Base-by-base conservation (phyloP, 64 coral and sea anemone species). In the Pachyseris speciosa region DNA sequence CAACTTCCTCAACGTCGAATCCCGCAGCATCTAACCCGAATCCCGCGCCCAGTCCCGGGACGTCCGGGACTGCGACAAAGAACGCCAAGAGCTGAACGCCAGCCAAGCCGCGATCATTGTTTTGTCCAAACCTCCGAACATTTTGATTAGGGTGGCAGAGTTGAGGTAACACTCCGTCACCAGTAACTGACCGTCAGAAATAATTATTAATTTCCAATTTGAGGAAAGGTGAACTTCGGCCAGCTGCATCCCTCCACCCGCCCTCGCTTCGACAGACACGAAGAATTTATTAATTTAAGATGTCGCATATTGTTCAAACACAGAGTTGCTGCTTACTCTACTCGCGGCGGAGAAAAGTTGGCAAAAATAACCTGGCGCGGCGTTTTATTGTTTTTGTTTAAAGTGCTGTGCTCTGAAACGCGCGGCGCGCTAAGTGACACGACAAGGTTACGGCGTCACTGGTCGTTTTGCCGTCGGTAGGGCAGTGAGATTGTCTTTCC, bases 261-360 rank as follows among this genome's bases (percentile, higher is more conserved):
- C 3, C 58, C 58, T 16, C 24, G 33, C 17, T 81, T 38, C 77
- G 53, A 61, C 32, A 81, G 27, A 50, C 75, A 37, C 77, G 22
- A 81, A 26, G 77, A 81, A 81, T 58, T 38, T 58, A 61, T 60
- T 81, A 81, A 81, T 81, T 81, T 81, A 81, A 81, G 53, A 63
- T 60, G 77, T 81, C 73, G 73, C 50, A 60, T 63, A 40, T 81
- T 81, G 52, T 81, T 81, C 77, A 81, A 20, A 34, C 32, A 40
- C 51, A 9, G 32, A 61, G 77, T 81, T 81, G 52, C 63, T 61
- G 19, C 77, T 9, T 81, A 80, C 27, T 16, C 51, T 55, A 20
- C 29, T 7, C 31, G 33, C 77, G 53, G 26, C 45, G 74, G 47
- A 26, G 45, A 9, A 38, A 11, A 26, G 53, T 11, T 60, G 77